Evolutionary conservation across 2,888 invertebrate genomes (phyloP), one percentile per base, ranked within the genome.

Genomic region (Parasteatoda lunata): DNA sequence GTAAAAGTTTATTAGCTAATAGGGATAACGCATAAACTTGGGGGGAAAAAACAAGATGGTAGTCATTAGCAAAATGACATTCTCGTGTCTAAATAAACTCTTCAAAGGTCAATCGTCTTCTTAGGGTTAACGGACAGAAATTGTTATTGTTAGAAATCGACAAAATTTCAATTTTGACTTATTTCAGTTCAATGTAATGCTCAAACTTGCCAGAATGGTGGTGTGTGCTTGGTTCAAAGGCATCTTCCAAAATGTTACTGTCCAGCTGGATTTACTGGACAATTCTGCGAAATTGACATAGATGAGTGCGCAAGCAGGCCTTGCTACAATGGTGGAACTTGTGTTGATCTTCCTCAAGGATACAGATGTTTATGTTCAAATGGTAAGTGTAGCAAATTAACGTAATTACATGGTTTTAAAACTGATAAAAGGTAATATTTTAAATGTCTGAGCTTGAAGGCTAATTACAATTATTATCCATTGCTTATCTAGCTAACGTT

Each of bases 271-370:
- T 98, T 97, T 92, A 97, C 97, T 0, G 98, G 98, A 83, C 94
- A 96, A 87, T 94, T 96, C 88, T 98, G 98, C 92, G 98, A 98
- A 93, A 94, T 97, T 88, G 98, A 98, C 90, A 97, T 98, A 73
- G 96, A 98, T 91, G 98, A 98, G 91, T 98, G 98, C 91, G 95
- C 96, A 6, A 97, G 97, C 7, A 96, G 96, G 90, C 98, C 98
- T 30, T 98, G 98, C 92, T 97, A 96, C 91, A 98, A 98, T 91
- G 96, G 96, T 7, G 98, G 96, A 47, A 96, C 95, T 52, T 98
- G 98, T 92, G 95, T 96, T 71, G 98, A 98, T 92, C 93, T 96
- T 82, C 97, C 97, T 0, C 98, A 98, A 93, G 97, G 97, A 13
- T 98, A 97, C 91, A 94, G 95, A 90, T 98, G 98, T 90, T 95